Percentiles rank a stretch among this genome's conserved stretches.
Conservation (phyloP, 2,888 invertebrate genomes). For the Erannis defoliaria region DNA sequence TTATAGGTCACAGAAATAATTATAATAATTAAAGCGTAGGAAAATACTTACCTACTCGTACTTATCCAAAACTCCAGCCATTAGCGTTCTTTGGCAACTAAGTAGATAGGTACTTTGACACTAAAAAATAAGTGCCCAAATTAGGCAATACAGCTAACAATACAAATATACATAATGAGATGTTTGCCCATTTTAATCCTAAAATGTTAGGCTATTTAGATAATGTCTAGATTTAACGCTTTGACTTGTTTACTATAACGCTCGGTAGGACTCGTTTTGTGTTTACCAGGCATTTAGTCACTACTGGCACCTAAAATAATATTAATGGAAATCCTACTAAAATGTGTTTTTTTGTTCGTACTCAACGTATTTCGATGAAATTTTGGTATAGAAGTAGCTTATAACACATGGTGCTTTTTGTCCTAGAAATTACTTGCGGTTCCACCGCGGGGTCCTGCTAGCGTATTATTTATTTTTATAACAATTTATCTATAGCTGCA, state of each 20-base stretch:
- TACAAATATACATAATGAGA: conserved; percentile 22
- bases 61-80: not conserved
- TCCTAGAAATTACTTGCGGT: no score
- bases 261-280: conserved; percentile 1
- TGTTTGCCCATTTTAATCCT: conserved; percentile 1
- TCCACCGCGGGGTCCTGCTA: no score
- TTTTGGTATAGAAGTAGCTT: no score
- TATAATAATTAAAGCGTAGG: not conserved
- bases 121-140: conserved; percentile 5
- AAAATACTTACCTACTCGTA: not conserved
- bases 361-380: no score
- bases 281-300: not conserved
- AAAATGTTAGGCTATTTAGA: conserved; percentile 7
- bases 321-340: no score
- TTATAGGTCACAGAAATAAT: not conserved
- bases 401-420: no score
- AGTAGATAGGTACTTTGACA: not conserved
- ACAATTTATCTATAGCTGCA: no score
- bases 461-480: no score
- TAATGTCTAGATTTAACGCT: conserved; percentile 13
- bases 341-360: no score
- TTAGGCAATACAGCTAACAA: conserved; percentile 2
- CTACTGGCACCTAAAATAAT: not conserved
- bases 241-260: not conserved
- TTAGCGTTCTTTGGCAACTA: not conserved